Evolutionary conservation across 2,797 vertebrate genomes (phyloP), one percentile per base, ranked within the genome.

Genomic region (Uromys caudimaculatus): DNA sequence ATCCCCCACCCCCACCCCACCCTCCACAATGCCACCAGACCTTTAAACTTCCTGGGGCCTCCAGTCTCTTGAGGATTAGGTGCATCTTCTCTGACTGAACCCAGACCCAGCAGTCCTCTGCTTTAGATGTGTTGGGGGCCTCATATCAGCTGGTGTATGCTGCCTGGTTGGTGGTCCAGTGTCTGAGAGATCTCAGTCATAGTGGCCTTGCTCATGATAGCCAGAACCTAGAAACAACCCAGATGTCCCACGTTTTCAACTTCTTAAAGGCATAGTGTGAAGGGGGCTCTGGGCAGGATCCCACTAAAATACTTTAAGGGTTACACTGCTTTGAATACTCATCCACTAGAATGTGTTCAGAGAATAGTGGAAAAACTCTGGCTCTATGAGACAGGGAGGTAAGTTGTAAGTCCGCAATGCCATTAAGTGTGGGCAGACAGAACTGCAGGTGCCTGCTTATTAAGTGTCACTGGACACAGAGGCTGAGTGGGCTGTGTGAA

Each of bases 271-370:
- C 52, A 54, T 16, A 27, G 29, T 84, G 89, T 90, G 29, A 6
- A 6, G 12, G 4, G n/a, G 17, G 19, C 1, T 35, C 38, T 52
- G 8, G 32, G 44, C 8, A 60, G 87, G 35, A 52, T 41, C 8
- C 16, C 62, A 77, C 19, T 86, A 71, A 95, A 83, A n/a, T 85
- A 60, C 10, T 94, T 47, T 56, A 54, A 91, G 77, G 58, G 10
- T 73, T 95, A 64, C n/a, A 27, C 87, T 35, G 87, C 52, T 88
- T 79, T 21, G 23, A 89, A 62, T 64, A n/a, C 32, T 3, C 3
- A 0, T 64, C 71, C 56, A 94, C 56, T 86, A 75, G 82, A 88
- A 94, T 79, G 35, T 64, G 24, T 93, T 94, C 58, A 44, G 87
- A 91, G 38, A 96, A 92, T 91, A 82, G 29, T 82, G 58, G 23